Percentiles rank a stretch among this genome's conserved stretches.
Conservation (phyloP, 2,888 invertebrate genomes). For the Mimumesa dahlbomi region DNA sequence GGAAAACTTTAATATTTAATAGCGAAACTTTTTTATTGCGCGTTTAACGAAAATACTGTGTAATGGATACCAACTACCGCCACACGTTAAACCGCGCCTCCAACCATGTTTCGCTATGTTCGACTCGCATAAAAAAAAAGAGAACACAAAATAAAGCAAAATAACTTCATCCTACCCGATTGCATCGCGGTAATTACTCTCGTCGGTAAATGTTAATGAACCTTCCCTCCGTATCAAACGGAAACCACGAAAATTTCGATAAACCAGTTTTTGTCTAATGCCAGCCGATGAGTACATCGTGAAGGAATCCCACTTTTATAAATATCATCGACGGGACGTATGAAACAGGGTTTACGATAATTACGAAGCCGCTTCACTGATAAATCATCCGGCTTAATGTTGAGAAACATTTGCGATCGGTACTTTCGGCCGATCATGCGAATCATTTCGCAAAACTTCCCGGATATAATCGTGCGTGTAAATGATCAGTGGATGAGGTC, state of each 20-base stretch:
- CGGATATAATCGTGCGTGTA: constrained; percentile 12
- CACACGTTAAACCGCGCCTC: constrained; percentile 12
- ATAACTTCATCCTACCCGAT: no score
- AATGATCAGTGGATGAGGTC: constrained; percentile 29
- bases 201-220: no score
- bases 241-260: constrained; percentile 31
- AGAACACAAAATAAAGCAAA: no score
- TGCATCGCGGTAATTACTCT: no score
- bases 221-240: no score
- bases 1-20: constrained; percentile 56
- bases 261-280: constrained; percentile 48
- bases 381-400: no score
- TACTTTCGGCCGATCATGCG: no score
- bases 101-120: constrained; percentile 30
- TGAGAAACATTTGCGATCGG: no score
- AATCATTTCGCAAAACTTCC: no score
- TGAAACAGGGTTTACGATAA: background rate
- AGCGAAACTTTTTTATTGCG: constrained; percentile 40
- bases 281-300: constrained; percentile 51
- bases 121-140: no score
- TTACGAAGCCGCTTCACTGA: no score
- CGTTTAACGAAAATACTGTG: constrained; percentile 29
- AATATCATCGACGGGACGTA: constrained; percentile 37
- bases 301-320: constrained; percentile 49
- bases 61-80: constrained; percentile 8